phyloP scores from a whole-genome alignment of 2,888 invertebrate species.

The Lutraria lutraria region DNA sequence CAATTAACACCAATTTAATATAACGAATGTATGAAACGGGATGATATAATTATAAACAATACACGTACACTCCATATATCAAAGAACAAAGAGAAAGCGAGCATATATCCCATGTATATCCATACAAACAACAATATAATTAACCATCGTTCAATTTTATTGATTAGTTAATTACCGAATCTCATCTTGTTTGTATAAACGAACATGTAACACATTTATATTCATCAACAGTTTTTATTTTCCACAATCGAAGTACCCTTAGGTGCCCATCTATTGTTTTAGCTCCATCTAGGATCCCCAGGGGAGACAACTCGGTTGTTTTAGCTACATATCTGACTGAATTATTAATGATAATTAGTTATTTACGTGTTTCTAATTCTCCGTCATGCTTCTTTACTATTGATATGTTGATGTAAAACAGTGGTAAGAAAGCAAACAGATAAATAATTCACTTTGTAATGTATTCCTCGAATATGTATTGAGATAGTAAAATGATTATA shows the following conservation, averaged over 20 bases:
- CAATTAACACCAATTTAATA: too few species aligned
- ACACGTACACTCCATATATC: not conserved
- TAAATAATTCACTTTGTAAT: slow-evolving; percentile 18
- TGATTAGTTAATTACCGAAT: not conserved
- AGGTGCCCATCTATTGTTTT: slow-evolving; percentile 23
- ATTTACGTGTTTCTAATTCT: slow-evolving; percentile 27
- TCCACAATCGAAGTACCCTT: not conserved
- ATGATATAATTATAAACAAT: too few species aligned
- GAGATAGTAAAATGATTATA: not conserved
- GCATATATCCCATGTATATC: not conserved
- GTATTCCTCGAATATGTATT: not conserved
- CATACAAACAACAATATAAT: not conserved
- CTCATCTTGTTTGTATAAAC: not conserved
- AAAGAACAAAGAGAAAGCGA: not conserved
- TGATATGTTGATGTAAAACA: not conserved
- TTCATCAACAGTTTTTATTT: slow-evolving; percentile 41
- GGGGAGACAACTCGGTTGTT: slow-evolving; percentile 27
- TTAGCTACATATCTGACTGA: slow-evolving; percentile 26
- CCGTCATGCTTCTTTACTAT: not conserved
- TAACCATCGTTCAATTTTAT: not conserved
- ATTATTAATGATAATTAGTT: slow-evolving; percentile 47
- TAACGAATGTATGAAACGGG: too few species aligned
- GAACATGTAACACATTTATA: slow-evolving; percentile 34
- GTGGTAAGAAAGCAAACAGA: not conserved
- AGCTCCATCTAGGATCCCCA: not conserved